Evolutionary conservation across 2,113 vertebrate genomes (phyloP).

Genomic region (Tragelaphus buxtoni): DNA sequence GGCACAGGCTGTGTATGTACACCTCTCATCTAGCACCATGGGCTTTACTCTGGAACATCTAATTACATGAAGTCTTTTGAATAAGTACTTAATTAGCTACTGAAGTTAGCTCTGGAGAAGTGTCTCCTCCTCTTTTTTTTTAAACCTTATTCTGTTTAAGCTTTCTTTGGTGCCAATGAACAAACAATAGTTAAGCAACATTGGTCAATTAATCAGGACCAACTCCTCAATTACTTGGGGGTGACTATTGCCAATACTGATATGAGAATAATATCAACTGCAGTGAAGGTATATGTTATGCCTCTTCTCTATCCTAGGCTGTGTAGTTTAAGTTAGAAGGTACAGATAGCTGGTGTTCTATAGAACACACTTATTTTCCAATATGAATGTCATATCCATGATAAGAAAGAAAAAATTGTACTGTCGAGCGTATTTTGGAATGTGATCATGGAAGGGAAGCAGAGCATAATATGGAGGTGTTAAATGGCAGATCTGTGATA

Average conservation of each 20-base stretch:
- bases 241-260: background rate
- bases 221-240: background rate
- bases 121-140: too few relatives aligned
- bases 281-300: background rate
- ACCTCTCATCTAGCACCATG: fast-evolving
- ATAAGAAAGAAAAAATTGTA: background rate
- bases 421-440: slow-evolving; percentile 28
- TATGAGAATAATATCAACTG: background rate
- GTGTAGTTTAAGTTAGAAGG: background rate
- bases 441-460: slow-evolving; percentile 18
- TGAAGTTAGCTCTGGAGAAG: background rate
- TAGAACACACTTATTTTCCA: background rate
- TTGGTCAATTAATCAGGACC: background rate
- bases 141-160: background rate
- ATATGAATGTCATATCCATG: background rate
- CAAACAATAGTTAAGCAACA: background rate
- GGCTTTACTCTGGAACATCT: background rate
- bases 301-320: background rate
- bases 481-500: slow-evolving; percentile 66
- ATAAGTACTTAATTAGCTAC: background rate
- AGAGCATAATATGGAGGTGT: slow-evolving; percentile 52
- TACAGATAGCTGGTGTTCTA: background rate
- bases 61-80: too few relatives aligned
- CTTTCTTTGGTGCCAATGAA: background rate
- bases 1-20: fast-evolving